Conservation (phyloP, 1,140 invertebrate species). For the Hycleus phaleratus region DNA sequence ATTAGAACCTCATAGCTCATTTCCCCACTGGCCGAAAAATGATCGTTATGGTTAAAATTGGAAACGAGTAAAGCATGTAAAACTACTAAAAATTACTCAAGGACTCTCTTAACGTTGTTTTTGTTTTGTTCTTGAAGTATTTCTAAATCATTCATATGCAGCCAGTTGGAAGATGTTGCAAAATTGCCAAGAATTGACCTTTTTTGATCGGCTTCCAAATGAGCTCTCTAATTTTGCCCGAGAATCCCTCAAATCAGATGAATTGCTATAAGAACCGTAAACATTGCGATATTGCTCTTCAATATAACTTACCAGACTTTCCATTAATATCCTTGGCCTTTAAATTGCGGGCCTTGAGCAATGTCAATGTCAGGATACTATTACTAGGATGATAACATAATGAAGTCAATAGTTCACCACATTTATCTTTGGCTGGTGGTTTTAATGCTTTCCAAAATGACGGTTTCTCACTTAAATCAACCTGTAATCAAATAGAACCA, state of each 20-base stretch:
- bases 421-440: constrained; percentile 85
- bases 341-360: constrained; percentile 84
- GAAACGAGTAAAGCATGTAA: too few species aligned
- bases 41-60: too few species aligned
- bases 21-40: too few species aligned
- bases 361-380: constrained; percentile 76
- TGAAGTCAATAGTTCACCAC: constrained; percentile 82
- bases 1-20: too few species aligned
- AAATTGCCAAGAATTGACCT: too few species aligned
- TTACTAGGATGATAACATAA: constrained; percentile 89
- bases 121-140: too few species aligned
- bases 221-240: too few species aligned
- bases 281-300: neutral
- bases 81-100: too few species aligned
- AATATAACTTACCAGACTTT: constrained; percentile 69
- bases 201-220: too few species aligned
- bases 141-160: too few species aligned
- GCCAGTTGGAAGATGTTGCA: too few species aligned
- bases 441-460: constrained; percentile 89
- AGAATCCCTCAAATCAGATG: neutral
- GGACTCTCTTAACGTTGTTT: too few species aligned
- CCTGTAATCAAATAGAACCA: constrained; percentile 46
- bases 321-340: constrained; percentile 93
- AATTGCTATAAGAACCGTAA: neutral
- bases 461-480: constrained; percentile 84